phyloP scores from a whole-genome alignment of 2,888 invertebrate genomes.

The Galerucella pusilla region DNA sequence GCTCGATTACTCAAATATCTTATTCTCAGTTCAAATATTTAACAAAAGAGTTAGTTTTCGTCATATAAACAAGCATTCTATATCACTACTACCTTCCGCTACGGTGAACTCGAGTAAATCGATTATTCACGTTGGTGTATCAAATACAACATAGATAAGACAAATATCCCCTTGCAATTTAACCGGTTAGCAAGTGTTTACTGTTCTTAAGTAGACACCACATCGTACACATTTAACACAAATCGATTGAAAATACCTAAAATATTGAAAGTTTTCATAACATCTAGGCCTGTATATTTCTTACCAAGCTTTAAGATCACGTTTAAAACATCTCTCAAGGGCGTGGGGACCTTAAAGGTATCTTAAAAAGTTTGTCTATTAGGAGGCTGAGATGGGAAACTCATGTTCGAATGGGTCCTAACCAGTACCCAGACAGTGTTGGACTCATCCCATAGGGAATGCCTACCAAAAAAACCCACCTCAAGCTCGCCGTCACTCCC shows the following conservation, averaged over 20 bases:
- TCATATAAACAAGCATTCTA: constrained; percentile 25
- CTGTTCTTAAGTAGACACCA: neutral
- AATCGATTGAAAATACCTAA: constrained; percentile 10
- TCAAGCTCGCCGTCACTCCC: no score
- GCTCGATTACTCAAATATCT: constrained; percentile 17
- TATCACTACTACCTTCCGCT: constrained; percentile 21
- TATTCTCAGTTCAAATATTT: constrained; percentile 26
- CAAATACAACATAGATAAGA: constrained; percentile 12
- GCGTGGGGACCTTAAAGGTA: no score
- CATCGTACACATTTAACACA: constrained; percentile 20
- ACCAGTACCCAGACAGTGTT: no score
- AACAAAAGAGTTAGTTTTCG: constrained; percentile 25
- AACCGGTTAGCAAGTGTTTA: constrained; percentile 5
- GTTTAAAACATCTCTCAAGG: no score
- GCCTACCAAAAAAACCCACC: no score
- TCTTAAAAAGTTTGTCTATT: no score
- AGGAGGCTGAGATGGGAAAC: no score
- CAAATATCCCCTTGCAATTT: constrained; percentile 5
- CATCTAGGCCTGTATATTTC: neutral
- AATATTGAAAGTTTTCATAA: neutral
- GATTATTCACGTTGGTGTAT: constrained; percentile 18
- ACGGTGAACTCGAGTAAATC: constrained; percentile 20
- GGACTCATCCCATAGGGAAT: no score
- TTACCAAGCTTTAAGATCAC: no score
- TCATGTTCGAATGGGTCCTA: no score